Conservation (phyloP, 1,140 invertebrate genomes). For the Drosophila murphyi region DNA sequence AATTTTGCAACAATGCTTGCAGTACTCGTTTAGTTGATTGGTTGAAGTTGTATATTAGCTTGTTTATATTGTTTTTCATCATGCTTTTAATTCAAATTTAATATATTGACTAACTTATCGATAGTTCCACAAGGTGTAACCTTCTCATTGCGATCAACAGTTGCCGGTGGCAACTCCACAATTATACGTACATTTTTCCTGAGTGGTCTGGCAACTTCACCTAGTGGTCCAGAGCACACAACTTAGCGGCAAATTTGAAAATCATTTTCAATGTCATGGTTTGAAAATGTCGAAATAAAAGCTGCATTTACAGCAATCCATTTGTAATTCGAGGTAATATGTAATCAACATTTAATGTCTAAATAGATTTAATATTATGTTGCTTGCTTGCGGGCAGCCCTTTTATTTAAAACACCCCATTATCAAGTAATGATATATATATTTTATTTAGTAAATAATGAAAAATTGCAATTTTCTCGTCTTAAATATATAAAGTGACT, state of each 20-base stretch:
- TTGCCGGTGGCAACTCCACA: neutral
- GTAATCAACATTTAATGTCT: neutral
- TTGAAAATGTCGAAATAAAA: too few relatives aligned
- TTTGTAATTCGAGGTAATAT: neutral
- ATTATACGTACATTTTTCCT: constrained; percentile 12
- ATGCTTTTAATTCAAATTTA: neutral
- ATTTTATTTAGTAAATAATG: constrained; percentile 35
- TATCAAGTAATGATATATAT: neutral
- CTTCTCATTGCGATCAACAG: constrained; percentile 1
- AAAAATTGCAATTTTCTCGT: constrained; percentile 28
- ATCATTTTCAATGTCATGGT: neutral
- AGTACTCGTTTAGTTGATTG: neutral
- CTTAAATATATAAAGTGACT: constrained; percentile 60
- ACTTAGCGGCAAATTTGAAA: neutral
- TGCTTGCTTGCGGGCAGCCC: neutral
- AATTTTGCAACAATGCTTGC: neutral
- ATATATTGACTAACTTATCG: constrained; percentile 19
- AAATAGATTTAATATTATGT: neutral
- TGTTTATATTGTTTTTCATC: neutral
- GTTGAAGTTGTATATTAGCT: neutral
- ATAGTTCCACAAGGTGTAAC: constrained; percentile 14
- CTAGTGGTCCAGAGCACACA: neutral
- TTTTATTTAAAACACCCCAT: neutral
- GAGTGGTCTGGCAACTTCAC: neutral
- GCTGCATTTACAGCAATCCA: too few relatives aligned